These are phyloP conservation scores for Microcebus ravelobensis DNA, from an alignment of 2,113 vertebrate species.

Conservation along the genomic window DNA sequence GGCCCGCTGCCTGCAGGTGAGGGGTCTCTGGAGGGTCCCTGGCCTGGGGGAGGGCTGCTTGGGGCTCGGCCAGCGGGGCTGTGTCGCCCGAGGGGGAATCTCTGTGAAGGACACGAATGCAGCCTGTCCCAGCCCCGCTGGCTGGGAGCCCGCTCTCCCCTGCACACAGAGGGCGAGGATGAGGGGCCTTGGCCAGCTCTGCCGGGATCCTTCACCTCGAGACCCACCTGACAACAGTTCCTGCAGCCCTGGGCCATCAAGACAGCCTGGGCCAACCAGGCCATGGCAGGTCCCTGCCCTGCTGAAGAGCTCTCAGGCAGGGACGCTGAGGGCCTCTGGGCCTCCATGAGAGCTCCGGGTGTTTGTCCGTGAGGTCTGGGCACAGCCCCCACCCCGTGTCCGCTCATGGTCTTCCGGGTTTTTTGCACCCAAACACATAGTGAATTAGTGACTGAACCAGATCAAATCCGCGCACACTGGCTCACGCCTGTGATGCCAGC, in stretches of 20 bases:
- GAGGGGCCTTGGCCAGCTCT: not conserved
- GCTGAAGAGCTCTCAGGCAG: not conserved
- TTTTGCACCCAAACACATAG: not conserved
- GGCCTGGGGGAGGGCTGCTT: not conserved
- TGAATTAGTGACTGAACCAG: not conserved
- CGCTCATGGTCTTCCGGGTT: not conserved
- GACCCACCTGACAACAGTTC: not conserved
- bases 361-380: not conserved
- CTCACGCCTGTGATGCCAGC: too few relatives aligned
- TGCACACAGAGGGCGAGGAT: not conserved
- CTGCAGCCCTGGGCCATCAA: not conserved
- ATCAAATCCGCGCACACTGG: not conserved
- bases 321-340: not conserved
- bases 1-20: slow-evolving; percentile 85
- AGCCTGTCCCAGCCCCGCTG: too few relatives aligned
- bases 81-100: not conserved
- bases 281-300: not conserved
- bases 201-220: not conserved
- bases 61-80: not conserved
- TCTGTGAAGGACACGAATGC: rapidly evolving
- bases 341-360: not conserved
- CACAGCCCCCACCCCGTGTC: not conserved
- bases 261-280: too few relatives aligned
- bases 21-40: not conserved
- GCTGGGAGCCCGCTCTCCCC: not conserved